Percentiles rank a stretch among this genome's conserved stretches.
These are phyloP conservation scores for Tromatobia lineatoria DNA, from an alignment of 2,888 invertebrate genomes.

Conservation along the genomic window DNA sequence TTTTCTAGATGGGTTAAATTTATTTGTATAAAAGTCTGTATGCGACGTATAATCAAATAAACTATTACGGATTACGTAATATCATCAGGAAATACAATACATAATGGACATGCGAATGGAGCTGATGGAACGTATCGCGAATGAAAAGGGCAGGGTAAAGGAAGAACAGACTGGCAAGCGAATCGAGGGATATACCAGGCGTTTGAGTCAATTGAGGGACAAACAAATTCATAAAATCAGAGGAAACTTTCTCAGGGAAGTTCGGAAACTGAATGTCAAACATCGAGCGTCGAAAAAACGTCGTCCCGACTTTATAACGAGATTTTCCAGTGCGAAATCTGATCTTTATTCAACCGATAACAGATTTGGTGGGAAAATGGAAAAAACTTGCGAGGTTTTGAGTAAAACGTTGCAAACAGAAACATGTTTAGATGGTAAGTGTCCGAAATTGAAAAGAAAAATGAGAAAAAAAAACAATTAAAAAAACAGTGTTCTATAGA, in stretches of 20 bases:
- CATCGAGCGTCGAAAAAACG: conserved; percentile 84
- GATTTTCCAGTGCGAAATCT: conserved; percentile 87
- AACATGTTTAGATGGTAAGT: conserved; percentile 70
- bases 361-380: conserved; percentile 88
- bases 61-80: conserved; percentile 36
- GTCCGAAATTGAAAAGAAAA: neutral
- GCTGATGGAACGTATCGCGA: conserved; percentile 52
- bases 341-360: conserved; percentile 89
- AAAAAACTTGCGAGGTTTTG: conserved; percentile 86
- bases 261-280: conserved; percentile 86
- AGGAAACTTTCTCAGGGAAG: conserved; percentile 83
- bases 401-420: conserved; percentile 70
- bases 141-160: conserved; percentile 83
- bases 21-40: too few relatives aligned
- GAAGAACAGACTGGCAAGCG: conserved; percentile 84
- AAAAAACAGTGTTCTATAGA: neutral
- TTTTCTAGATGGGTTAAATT: too few relatives aligned
- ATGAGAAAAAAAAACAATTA: neutral
- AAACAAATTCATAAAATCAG: conserved; percentile 88
- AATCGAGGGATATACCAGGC: conserved; percentile 85
- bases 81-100: conserved; percentile 89
- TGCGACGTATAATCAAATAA: too few relatives aligned
- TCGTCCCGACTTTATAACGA: conserved; percentile 85
- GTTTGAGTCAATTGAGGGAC: conserved; percentile 87
- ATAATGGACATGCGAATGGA: conserved; percentile 90